Evolutionary conservation across 2,888 invertebrate species (phyloP), one percentile per base, ranked within the genome.

Genomic region (Microplitis manilae): DNA sequence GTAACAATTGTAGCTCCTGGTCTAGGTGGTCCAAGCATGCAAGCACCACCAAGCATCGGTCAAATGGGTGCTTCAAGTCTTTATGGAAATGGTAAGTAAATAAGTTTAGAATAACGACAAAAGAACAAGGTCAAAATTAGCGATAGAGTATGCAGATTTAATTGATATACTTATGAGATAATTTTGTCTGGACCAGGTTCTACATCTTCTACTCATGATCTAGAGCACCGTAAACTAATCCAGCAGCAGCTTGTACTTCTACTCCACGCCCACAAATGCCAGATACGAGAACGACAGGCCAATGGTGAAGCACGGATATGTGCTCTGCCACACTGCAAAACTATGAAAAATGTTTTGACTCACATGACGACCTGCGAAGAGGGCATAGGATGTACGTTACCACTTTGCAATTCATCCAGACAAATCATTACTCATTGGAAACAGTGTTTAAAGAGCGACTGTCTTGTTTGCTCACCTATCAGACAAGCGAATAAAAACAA

Each of bases 351-450:
- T 85, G 99, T 99, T 15, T 92, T 99, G 81, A 97, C 95, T 86
- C 99, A 99, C 88, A 98, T 99, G 99, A 98, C 97, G 83, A 96
- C 95, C 9, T 99, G 99, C 91, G 95, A 95, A 90, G 96, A 96
- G 17, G 98, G 98, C 74, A 96, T 96, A 90, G 94, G 94, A 86
- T 97, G 97, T 90, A 92, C 94, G 78, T 96, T 98, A 80, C 96
- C 99, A 39, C 99, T 99, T 88, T 99, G 99, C 91, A 98, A 98
- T 81, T 98, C 98, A 20, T 99, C 99, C 13, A 93, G 99, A 82
- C 99, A 99, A 91, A 99, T 99, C 80, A 97, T 99, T 81, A 96
- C 97, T 81, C 99, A 99, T 90, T 99, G 99, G 98, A 99, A 98
- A 91, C 97, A 98, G 89, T 99, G 99, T 90, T 95, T 94, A 77